Percentiles rank a stretch among this genome's conserved stretches.
Conservation (phyloP, 2,888 invertebrate genomes). For the Mechanitis messenoides region DNA sequence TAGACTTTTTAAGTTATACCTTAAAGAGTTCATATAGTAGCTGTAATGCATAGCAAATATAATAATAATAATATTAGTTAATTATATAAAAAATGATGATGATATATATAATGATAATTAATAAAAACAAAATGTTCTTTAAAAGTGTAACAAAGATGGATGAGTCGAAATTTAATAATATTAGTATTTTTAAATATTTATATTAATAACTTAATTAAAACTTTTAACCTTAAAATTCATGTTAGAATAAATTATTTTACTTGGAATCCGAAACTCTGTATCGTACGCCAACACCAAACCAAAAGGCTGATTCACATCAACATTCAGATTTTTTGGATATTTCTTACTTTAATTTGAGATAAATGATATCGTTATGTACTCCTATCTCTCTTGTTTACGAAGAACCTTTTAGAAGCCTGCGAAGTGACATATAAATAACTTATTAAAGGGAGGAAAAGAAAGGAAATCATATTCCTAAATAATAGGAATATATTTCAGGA, state of each 20-base stretch:
- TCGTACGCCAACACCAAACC: slow-evolving; percentile 9
- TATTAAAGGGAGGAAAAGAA: background rate
- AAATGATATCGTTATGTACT: slow-evolving; percentile 7
- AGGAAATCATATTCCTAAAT: too few relatives aligned
- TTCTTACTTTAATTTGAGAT: background rate
- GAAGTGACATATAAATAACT: slow-evolving; percentile 2
- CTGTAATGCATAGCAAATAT: too few relatives aligned
- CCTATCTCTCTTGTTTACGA: background rate
- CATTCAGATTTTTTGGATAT: background rate
- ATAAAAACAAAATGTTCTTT: too few relatives aligned
- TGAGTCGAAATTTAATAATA: background rate
- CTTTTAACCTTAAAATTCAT: background rate
- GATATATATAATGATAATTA: too few relatives aligned
- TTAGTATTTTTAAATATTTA: slow-evolving; percentile 1
- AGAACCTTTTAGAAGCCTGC: slow-evolving; percentile 2
- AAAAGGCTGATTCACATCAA: background rate
- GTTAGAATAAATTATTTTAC: slow-evolving; percentile 9
- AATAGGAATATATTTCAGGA: too few relatives aligned
- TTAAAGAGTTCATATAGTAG: too few relatives aligned
- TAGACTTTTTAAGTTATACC: too few relatives aligned
- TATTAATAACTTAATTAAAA: too few relatives aligned
- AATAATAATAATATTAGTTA: too few relatives aligned
- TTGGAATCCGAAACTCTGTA: slow-evolving; percentile 1
- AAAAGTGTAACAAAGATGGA: background rate
- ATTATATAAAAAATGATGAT: too few relatives aligned